Evolutionary conservation across 2,888 invertebrate genomes (phyloP), one percentile per base, ranked within the genome.

Genomic region (Pachymerium ferrugineum): DNA sequence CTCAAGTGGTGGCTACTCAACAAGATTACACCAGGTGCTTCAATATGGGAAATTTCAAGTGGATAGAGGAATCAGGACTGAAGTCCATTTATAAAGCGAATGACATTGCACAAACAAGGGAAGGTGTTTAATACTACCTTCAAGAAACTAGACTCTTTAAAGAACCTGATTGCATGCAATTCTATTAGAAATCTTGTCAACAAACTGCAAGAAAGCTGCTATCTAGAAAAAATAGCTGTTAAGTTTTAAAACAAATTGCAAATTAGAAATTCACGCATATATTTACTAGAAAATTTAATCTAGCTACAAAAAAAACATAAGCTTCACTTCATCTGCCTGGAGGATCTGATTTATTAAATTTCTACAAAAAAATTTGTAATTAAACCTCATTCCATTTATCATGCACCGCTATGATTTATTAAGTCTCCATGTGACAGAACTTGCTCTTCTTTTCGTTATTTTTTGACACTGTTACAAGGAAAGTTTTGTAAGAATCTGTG

Each of bases 1-100:
- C 62, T 62, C 62, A 62, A 62, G 62, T 62, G 62, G 62, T 62
- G 62, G 62, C 62, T 62, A 62, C 62, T 62, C 62, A 62, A 62
- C 62, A 28, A 62, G 62, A 62, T 62, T 62, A 62, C 62, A 62
- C 62, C 62, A 62, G 62, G 62, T 62, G 62, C 28, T 62, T 28
- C 62, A 62, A 62, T 62, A 62, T 28, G n/a, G 62, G 62, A 62
- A 62, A 62, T 12, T 62, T 62, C 62, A 62, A 62, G 62, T 25
- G n/a, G 62, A 62, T 62, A 28, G 62, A 62, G 14, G 25, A 62
- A 62, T n/a, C n/a, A n/a, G n/a, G n/a, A n/a, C n/a, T n/a, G n/a
- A n/a, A n/a, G n/a, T n/a, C n/a, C n/a, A n/a, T n/a, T n/a, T n/a
- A n/a, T n/a, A n/a, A n/a, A n/a, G n/a, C n/a, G n/a, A n/a, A n/a